These are phyloP conservation scores for Pogoniulus pusillus DNA, from an alignment of 2,797 vertebrate species.

Conservation along the genomic window DNA sequence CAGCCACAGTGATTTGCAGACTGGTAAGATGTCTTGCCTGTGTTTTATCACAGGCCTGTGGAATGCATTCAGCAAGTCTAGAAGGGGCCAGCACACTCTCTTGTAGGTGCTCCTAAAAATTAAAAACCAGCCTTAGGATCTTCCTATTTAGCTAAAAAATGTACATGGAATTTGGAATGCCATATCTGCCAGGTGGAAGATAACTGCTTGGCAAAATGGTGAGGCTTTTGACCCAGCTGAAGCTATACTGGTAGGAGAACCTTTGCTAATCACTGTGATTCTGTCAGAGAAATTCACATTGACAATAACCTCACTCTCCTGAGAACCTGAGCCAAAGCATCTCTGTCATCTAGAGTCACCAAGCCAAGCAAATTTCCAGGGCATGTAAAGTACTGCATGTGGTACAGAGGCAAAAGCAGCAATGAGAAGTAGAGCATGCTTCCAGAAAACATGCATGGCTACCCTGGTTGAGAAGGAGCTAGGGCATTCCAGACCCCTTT, in stretches of 20 bases:
- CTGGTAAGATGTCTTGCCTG: slow-evolving; percentile 55
- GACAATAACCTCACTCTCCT: not conserved
- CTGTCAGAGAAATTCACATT: too few relatives aligned
- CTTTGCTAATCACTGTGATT: not conserved
- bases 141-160: not conserved
- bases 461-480: not conserved
- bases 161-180: not conserved
- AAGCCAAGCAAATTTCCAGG: not conserved
- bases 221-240: not conserved
- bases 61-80: not conserved
- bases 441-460: not conserved
- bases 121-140: not conserved
- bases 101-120: not conserved
- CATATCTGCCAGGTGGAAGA: not conserved
- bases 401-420: not conserved
- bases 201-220: not conserved
- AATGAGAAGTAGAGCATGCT: rapidly evolving
- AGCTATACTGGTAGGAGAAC: not conserved
- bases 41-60: not conserved
- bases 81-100: not conserved
- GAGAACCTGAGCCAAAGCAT: not conserved
- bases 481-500: not conserved
- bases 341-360: not conserved
- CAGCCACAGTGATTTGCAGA: not conserved
- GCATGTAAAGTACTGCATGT: not conserved